Percentiles rank a stretch among this genome's conserved stretches.
These are phyloP conservation scores for Holothuria glaberrima DNA, from an alignment of 35 echinoderm and acorn worm species.

Conservation along the genomic window DNA sequence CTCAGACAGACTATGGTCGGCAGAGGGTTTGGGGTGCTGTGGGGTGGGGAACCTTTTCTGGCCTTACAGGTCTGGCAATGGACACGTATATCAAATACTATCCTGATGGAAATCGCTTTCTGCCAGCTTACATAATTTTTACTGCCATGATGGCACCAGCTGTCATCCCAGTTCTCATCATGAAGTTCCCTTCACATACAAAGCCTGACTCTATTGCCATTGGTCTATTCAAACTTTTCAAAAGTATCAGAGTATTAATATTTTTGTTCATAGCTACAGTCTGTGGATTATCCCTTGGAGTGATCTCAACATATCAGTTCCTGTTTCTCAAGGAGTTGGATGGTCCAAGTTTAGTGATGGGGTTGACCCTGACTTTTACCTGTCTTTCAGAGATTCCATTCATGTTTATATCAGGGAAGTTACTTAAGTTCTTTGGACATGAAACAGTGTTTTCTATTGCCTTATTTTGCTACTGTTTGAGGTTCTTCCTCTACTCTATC, in stretches of 20 bases:
- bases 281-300: constrained; percentile 68
- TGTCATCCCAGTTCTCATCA: constrained; percentile 46
- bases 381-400: constrained; percentile 80
- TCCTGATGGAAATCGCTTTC: constrained; percentile 61
- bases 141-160: constrained; percentile 22
- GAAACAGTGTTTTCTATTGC: constrained; percentile 65
- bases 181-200: constrained; percentile 63
- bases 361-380: constrained; percentile 69
- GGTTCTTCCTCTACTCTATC: constrained; percentile 74
- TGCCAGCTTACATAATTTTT: constrained; percentile 69
- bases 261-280: constrained; percentile 61
- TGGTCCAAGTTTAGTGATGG: constrained; percentile 68
- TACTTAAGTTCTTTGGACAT: constrained; percentile 75
- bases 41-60: constrained; percentile 65
- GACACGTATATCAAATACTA: constrained; percentile 49
- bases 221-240: constrained; percentile 52
- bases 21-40: constrained; percentile 79
- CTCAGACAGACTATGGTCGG: constrained; percentile 67
- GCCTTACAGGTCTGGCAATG: constrained; percentile 59
- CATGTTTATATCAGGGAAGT: constrained; percentile 71
- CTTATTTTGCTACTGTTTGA: constrained; percentile 67
- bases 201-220: constrained; percentile 50
- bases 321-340: constrained; percentile 69
- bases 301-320: constrained; percentile 67
- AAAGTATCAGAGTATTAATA: constrained; percentile 50